phyloP scores from a whole-genome alignment of 2,797 vertebrate species.

The Perodicticus potto region DNA sequence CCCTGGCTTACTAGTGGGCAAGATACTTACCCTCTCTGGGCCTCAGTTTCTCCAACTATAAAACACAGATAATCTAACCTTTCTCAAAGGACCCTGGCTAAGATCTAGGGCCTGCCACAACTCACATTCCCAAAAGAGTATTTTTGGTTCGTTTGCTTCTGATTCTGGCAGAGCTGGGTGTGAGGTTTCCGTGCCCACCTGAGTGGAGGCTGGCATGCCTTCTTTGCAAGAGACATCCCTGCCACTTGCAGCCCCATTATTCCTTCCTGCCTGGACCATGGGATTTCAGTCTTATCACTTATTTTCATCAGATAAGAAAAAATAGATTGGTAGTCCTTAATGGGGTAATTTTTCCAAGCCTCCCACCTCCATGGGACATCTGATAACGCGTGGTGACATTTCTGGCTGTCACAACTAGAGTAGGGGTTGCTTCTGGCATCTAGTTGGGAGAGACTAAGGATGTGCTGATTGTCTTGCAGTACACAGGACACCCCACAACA shows the following conservation, averaged over 20 bases:
- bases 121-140: neutral
- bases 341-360: neutral
- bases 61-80: neutral
- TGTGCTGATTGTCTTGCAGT: too few species aligned
- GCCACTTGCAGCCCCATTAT: neutral
- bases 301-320: neutral
- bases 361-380: neutral
- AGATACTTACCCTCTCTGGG: neutral
- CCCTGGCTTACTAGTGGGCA: neutral
- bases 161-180: neutral
- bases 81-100: neutral
- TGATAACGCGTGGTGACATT: neutral
- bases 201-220: fast-evolving
- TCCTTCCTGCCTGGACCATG: neutral
- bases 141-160: neutral
- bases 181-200: neutral
- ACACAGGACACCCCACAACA: neutral
- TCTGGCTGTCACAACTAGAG: neutral
- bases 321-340: neutral
- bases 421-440: too few species aligned
- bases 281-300: neutral
- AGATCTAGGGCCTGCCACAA: neutral
- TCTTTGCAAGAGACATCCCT: neutral
- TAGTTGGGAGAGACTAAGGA: neutral
- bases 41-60: neutral